A percentile compares a stretch with the other conserved stretches of the same genome.
phyloP scores from a whole-genome alignment of 2,113 vertebrate species.

The Sceloporus tristichus region DNA sequence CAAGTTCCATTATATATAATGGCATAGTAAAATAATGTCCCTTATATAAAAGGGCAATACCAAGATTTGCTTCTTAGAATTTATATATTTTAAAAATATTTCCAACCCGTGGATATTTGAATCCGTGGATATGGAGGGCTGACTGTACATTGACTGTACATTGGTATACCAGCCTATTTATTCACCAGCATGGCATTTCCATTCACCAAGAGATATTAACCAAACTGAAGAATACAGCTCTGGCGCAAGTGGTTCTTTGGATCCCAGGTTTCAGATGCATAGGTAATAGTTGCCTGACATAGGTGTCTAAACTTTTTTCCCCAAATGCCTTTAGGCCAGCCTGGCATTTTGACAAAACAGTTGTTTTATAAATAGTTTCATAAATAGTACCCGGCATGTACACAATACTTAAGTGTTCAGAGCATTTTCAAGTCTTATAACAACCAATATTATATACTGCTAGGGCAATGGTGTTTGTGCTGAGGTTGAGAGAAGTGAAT shows the following conservation, averaged over 20 bases:
- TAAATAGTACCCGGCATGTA: not conserved
- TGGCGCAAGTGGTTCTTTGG: not conserved
- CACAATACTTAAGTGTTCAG: not conserved
- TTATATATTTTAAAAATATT: too few relatives aligned
- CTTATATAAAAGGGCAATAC: too few relatives aligned
- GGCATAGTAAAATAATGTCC: too few relatives aligned
- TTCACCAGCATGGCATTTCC: not conserved
- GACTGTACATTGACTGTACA: too few relatives aligned
- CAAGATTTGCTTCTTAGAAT: too few relatives aligned
- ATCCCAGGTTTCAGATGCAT: not conserved
- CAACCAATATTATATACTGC: not conserved
- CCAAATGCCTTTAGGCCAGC: not conserved
- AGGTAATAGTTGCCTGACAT: not conserved
- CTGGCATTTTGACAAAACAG: not conserved
- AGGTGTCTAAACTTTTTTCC: not conserved
- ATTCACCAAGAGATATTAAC: too few relatives aligned
- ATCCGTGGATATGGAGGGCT: too few relatives aligned
- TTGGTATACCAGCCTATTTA: not conserved
- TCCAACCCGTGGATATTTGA: too few relatives aligned
- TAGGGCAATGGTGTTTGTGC: too few relatives aligned
- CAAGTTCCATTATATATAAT: too few relatives aligned
- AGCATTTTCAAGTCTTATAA: not conserved
- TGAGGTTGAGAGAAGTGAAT: too few relatives aligned
- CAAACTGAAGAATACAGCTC: not conserved
- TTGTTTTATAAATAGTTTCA: not conserved